Evolutionary conservation across 2,113 vertebrate genomes (phyloP).

Genomic region (Campylomormyrus tamandua): DNA sequence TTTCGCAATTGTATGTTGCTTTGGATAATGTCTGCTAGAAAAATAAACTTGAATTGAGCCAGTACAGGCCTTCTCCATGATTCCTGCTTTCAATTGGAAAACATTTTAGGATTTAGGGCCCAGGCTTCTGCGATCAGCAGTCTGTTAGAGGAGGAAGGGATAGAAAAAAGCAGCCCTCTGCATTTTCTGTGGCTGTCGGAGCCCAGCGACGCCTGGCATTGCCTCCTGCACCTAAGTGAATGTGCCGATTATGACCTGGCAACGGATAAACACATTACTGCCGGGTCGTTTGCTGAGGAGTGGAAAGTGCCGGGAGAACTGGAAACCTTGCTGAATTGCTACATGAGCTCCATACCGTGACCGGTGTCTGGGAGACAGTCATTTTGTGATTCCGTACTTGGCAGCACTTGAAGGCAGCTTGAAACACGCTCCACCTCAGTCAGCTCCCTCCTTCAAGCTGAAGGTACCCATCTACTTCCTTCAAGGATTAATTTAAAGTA

Average conservation of each 20-base stretch:
- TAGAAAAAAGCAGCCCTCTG: neutral
- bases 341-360: neutral
- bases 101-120: slow-evolving; percentile 31
- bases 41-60: neutral
- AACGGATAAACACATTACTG: neutral
- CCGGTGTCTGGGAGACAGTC: neutral
- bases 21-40: neutral
- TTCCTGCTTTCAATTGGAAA: slow-evolving; percentile 57
- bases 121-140: slow-evolving; percentile 18
- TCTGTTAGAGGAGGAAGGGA: neutral
- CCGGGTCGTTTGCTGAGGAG: neutral
- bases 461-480: neutral
- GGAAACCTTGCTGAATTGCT: neutral
- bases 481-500: neutral
- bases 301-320: neutral
- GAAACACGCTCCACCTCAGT: neutral
- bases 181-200: neutral
- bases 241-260: neutral
- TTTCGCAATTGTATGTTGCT: neutral
- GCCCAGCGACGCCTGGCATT: neutral
- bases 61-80: slow-evolving; percentile 32
- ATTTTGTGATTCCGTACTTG: neutral
- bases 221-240: neutral
- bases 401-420: neutral
- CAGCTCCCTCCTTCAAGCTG: neutral